Evolutionary conservation across 2,797 vertebrate genomes (phyloP), one percentile per base, ranked within the genome.

Genomic region (Micrastur ruficollis): DNA sequence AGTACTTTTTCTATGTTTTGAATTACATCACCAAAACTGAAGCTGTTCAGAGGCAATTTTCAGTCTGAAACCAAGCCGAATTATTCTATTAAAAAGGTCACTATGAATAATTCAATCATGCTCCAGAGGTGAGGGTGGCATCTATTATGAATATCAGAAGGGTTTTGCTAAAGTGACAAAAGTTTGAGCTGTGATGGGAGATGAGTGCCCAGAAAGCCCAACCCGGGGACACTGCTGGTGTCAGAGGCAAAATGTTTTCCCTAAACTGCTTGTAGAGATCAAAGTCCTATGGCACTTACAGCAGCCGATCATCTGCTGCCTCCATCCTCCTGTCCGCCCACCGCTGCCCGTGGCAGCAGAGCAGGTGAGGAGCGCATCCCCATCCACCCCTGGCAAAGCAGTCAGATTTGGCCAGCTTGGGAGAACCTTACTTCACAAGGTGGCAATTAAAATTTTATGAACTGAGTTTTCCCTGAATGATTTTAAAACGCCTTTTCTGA

Each of bases 401-500:
- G 59, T 27, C 44, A 14, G n/a, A 31, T 90, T 91, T 32, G n/a
- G 36, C 82, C 74, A 89, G 71, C 93, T 90, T 0, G 0, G 53
- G 62, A 95, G 72, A 90, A 58, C 71, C 68, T 93, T n/a, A 47
- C 94, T 96, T 87, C 78, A 38, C 76, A 87, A 92, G 93, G 95
- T 93, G 89, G 72, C 95, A 96, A 97, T 97, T 95, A 97, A 97
- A 97, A 87, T 97, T 97, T 97, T 68, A 97, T 97, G 93, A 94
- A 86, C 92, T 55, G 95, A 91, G 96, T 92, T 97, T 95, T 94
- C 97, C 94, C 95, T 93, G 92, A 95, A 93, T 95, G 91, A 86
- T 95, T 97, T 94, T 79, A 92, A 96, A 89, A 94, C 26, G 3
- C 81, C 91, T 93, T 91, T 91, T 94, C 89, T 93, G 89, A 96